Percentiles rank a stretch among this genome's conserved stretches.
These are phyloP conservation scores for Pogonocherus hispidulus DNA, from an alignment of 2,888 invertebrate species.

Conservation along the genomic window DNA sequence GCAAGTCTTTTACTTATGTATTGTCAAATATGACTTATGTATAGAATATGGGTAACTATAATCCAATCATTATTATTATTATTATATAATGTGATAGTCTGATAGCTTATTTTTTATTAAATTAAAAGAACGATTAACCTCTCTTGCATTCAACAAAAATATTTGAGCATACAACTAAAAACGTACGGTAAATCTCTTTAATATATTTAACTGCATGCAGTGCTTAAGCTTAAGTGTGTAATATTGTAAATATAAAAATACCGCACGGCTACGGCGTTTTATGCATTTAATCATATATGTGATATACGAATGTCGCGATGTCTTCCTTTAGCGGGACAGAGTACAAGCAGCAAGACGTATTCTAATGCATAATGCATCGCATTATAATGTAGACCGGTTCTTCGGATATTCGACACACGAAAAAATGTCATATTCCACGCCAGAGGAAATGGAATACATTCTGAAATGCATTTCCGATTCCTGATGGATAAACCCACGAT, in stretches of 20 bases:
- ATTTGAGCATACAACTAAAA: neutral
- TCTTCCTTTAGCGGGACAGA: constrained; percentile 19
- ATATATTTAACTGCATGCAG: constrained; percentile 10
- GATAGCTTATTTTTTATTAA: too few species aligned
- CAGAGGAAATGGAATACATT: constrained; percentile 56
- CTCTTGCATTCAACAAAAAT: constrained; percentile 4
- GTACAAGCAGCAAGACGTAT: constrained; percentile 26
- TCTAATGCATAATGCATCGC: constrained; percentile 32
- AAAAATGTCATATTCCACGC: constrained; percentile 56
- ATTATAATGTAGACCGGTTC: constrained; percentile 31
- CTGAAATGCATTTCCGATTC: constrained; percentile 52
- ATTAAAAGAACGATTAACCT: too few species aligned
- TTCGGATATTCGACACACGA: constrained; percentile 37
- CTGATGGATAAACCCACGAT: constrained; percentile 23
- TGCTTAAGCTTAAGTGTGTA: constrained; percentile 12
- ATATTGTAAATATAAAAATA: constrained; percentile 17
- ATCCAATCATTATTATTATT: too few species aligned
- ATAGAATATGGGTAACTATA: too few species aligned
- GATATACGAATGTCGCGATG: constrained; percentile 16
- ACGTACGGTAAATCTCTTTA: neutral
- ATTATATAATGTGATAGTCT: too few species aligned
- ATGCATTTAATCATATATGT: constrained; percentile 30
- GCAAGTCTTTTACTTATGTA: too few species aligned
- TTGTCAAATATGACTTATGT: too few species aligned
- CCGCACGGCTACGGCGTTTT: constrained; percentile 14